Base-by-base conservation (phyloP, 35 echinoderm and acorn worm species). In the Acanthaster planci region DNA sequence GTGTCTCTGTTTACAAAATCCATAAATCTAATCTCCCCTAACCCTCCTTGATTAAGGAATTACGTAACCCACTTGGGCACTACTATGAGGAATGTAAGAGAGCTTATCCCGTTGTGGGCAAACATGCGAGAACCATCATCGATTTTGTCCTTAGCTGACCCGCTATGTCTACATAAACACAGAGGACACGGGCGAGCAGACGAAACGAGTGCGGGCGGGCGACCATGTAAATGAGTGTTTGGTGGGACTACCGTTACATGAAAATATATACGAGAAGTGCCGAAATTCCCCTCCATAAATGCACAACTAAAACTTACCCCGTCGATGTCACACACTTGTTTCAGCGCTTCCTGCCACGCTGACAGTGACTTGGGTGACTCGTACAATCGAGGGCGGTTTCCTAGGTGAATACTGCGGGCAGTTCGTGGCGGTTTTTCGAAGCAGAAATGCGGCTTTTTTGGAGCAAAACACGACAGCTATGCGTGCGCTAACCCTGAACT, bases 111-210 rank as follows among this genome's bases (percentile, higher is more conserved):
- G 18, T 72, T 10, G 26, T 72, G 64, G 64, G 64, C 23, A 72
- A 34, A 72, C 64, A 72, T 60, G 2, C 19, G 12, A 4, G 42
- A 47, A 4, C 42, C 42, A 6, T 47, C 34, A 72, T 72, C 64
- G 64, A 72, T 72, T 72, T 72, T 72, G 64, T 72, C 64, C 64
- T 72, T 34, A 72, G 64, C 64, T 72, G 64, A 72, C 64, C 64
- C 26, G 64, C 30, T 72, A 72, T 34, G 42, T 47, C 42, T 6
- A 47, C 42, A 4, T 12, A 47, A 4, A 47, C 42, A 47, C 4
- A 47, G 12, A 47, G 42, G 12, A 4, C 42, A 47, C 42, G 42
- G 12, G 42, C 42, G 12, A 47, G 15, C 23, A 72, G 64, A 36
- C 34, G 26, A 26, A 26, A 72, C 64, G 64, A 8, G 64, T 72